These are phyloP conservation scores for Trinectes maculatus DNA, from an alignment of 2,113 vertebrate species.

Conservation along the genomic window DNA sequence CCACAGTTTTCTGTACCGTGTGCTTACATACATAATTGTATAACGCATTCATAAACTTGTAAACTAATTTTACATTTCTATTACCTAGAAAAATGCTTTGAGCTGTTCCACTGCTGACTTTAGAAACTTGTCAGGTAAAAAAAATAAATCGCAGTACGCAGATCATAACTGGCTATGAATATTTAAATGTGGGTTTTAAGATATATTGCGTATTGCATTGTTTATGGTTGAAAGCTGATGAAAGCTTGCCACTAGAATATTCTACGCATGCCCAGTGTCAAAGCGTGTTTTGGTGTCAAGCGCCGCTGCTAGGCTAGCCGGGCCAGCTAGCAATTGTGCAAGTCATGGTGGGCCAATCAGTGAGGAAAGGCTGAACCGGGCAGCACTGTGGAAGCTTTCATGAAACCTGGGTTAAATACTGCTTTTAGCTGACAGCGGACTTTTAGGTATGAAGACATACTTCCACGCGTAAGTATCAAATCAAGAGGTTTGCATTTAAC, in stretches of 20 bases:
- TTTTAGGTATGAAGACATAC: constrained; percentile 50
- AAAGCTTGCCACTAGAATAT: constrained; percentile 80
- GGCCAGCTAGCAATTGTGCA: constrained; percentile 83
- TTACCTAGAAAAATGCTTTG: no score
- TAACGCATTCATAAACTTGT: no score
- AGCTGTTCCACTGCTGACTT: no score
- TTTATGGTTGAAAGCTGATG: constrained; percentile 52
- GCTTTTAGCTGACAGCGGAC: constrained; percentile 9
- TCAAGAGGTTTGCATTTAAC: constrained; percentile 44
- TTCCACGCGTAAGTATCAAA: constrained; percentile 76
- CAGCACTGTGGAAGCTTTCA: constrained; percentile 39
- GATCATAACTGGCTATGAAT: no score
- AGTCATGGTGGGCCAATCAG: constrained; percentile 86
- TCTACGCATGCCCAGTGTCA: constrained; percentile 83
- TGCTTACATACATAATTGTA: no score
- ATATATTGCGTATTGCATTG: no score
- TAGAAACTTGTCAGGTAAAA: no score
- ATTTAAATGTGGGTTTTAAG: no score
- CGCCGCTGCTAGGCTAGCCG: constrained; percentile 74
- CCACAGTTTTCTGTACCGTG: no score
- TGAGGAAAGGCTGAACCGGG: constrained; percentile 54
- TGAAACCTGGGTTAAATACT: constrained; percentile 20
- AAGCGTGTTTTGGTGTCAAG: constrained; percentile 77
- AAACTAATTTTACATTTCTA: no score
- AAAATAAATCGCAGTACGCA: no score